These are phyloP conservation scores for Menidia menidia DNA, from an alignment of 2,797 vertebrate species.

Conservation along the genomic window DNA sequence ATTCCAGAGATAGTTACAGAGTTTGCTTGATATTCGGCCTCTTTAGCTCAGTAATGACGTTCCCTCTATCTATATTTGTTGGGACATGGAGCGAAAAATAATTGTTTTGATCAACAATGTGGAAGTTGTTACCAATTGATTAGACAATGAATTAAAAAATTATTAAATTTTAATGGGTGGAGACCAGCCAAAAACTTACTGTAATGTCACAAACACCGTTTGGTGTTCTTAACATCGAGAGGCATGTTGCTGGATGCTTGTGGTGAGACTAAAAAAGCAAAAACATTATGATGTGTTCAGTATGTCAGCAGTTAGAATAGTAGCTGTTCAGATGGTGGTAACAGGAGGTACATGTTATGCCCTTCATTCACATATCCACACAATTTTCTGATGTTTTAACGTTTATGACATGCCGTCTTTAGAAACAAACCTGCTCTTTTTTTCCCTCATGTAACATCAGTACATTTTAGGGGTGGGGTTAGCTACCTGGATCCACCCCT, in stretches of 20 bases:
- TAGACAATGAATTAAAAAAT: constrained; percentile 48
- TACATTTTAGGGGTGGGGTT: neutral
- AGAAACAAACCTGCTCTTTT: neutral
- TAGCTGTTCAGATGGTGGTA: too few species aligned
- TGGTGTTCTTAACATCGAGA: constrained; percentile 9
- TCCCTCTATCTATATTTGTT: constrained; percentile 10
- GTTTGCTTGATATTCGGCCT: constrained; percentile 11
- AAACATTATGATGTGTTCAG: too few species aligned
- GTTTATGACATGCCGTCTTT: too few species aligned
- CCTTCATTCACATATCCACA: too few species aligned
- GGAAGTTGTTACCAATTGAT: constrained; percentile 37
- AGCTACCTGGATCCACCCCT: neutral
- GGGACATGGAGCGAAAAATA: constrained; percentile 29
- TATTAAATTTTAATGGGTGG: constrained; percentile 15
- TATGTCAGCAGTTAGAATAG: too few species aligned
- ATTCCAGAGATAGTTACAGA: neutral
- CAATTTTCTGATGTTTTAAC: too few species aligned
- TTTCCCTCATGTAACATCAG: neutral
- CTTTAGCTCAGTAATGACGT: neutral
- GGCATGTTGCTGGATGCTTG: neutral
- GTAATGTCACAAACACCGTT: constrained; percentile 4
- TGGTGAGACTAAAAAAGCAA: too few species aligned
- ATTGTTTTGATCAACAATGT: constrained; percentile 48
- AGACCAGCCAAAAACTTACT: constrained; percentile 12
- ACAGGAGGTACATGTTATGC: too few species aligned